These are phyloP conservation scores for Phaetusa simplex DNA, from an alignment of 2,113 vertebrate genomes.

Conservation along the genomic window DNA sequence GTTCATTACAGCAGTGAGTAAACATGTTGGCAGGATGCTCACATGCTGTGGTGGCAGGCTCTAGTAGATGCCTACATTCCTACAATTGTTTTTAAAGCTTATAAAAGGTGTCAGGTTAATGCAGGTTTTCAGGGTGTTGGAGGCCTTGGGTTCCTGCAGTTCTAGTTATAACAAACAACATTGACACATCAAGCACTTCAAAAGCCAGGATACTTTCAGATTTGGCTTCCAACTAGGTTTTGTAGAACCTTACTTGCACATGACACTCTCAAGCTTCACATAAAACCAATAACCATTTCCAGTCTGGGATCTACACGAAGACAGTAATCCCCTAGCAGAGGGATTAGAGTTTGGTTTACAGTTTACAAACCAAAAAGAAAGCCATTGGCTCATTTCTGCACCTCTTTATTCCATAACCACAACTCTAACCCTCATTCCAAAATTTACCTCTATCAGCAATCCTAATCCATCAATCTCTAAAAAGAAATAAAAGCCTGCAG, in stretches of 20 bases:
- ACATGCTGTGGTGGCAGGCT: background rate
- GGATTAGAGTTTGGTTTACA: background rate
- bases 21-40: background rate
- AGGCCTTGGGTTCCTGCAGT: background rate
- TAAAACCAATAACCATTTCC: background rate
- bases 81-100: background rate
- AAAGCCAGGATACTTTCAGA: background rate
- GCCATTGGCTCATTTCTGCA: background rate
- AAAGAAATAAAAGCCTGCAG: background rate
- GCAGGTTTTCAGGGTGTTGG: background rate
- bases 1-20: constrained; percentile 1
- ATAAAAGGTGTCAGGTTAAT: background rate
- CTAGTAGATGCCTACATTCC: background rate
- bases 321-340: background rate
- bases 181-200: background rate
- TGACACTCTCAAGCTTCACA: background rate
- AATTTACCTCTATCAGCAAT: background rate
- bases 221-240: background rate
- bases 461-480: background rate
- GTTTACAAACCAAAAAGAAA: background rate
- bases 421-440: background rate
- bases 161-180: background rate
- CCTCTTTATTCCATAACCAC: background rate
- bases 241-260: background rate
- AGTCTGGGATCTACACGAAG: background rate